These are phyloP conservation scores for Campylomormyrus tamandua DNA, from an alignment of 2,113 vertebrate genomes.

Conservation along the genomic window DNA sequence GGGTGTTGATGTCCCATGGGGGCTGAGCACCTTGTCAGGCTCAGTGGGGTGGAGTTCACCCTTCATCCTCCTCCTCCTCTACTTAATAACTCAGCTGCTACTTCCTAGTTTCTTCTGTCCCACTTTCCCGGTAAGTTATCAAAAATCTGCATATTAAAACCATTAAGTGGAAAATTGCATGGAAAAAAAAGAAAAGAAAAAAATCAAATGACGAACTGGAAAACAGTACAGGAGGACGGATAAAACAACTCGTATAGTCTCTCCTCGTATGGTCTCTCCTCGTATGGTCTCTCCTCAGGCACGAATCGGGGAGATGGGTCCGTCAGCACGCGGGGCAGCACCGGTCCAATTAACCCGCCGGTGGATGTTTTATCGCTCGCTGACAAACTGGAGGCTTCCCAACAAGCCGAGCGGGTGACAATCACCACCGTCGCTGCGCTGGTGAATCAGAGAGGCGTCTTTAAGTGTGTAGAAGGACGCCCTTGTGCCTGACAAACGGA, in stretches of 20 bases:
- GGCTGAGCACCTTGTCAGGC: not conserved
- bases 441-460: not conserved
- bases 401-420: not conserved
- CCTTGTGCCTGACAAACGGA: not conserved
- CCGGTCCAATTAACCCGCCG: not conserved
- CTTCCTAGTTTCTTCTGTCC: not conserved
- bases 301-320: not conserved
- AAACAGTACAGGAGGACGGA: not conserved
- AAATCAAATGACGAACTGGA: not conserved
- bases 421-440: not conserved
- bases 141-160: not conserved
- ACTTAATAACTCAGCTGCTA: not conserved
- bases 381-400: not conserved
- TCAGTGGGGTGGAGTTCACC: not conserved
- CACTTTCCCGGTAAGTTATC: not conserved
- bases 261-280: not conserved
- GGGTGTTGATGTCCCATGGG: not conserved
- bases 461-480: not conserved
- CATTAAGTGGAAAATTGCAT: not conserved
- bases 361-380: not conserved
- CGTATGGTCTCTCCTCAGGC: not conserved
- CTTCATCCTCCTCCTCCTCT: not conserved
- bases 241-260: not conserved
- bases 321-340: not conserved
- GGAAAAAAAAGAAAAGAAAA: not conserved